A percentile compares a stretch with the other conserved stretches of the same genome.
These are phyloP conservation scores for Eristalis pertinax DNA, from an alignment of 2,888 invertebrate species.

Conservation along the genomic window DNA sequence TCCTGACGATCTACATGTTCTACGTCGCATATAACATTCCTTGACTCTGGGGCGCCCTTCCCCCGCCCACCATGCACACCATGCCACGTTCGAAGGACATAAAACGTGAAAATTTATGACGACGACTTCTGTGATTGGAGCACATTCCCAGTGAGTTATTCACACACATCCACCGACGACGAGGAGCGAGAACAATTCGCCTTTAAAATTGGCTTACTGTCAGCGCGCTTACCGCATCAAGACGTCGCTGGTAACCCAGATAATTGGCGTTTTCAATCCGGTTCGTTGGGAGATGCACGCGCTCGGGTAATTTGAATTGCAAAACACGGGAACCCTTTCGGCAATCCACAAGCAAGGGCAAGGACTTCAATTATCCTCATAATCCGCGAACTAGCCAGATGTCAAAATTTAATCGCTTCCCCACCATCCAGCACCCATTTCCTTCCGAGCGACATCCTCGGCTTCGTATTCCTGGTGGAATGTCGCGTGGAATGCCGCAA, in stretches of 20 bases:
- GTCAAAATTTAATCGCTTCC: constrained; percentile 58
- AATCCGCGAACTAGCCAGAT: constrained; percentile 68
- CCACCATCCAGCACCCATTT: constrained; percentile 4
- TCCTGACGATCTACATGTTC: constrained; percentile 42
- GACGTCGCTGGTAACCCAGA: constrained; percentile 43
- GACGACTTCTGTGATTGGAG: constrained; percentile 41
- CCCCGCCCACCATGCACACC: not conserved
- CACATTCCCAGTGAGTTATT: constrained; percentile 25
- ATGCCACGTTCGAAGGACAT: constrained; percentile 38
- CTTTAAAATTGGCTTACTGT: constrained; percentile 39
- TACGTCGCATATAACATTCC: constrained; percentile 14
- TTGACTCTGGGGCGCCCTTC: not conserved
- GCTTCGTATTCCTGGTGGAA: not conserved
- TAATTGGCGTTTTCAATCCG: constrained; percentile 53
- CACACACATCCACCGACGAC: too few relatives aligned
- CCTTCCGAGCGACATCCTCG: not conserved
- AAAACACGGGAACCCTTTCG: not conserved
- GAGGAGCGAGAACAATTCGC: not conserved
- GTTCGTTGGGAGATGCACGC: not conserved
- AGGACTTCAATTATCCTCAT: constrained; percentile 47
- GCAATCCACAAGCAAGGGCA: not conserved
- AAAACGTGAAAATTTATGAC: constrained; percentile 47
- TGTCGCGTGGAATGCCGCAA: not conserved
- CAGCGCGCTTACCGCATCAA: constrained; percentile 32
- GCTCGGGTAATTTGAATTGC: constrained; percentile 33